Base-by-base conservation (phyloP, 2,888 invertebrate species). In the Torymus tubicola region DNA sequence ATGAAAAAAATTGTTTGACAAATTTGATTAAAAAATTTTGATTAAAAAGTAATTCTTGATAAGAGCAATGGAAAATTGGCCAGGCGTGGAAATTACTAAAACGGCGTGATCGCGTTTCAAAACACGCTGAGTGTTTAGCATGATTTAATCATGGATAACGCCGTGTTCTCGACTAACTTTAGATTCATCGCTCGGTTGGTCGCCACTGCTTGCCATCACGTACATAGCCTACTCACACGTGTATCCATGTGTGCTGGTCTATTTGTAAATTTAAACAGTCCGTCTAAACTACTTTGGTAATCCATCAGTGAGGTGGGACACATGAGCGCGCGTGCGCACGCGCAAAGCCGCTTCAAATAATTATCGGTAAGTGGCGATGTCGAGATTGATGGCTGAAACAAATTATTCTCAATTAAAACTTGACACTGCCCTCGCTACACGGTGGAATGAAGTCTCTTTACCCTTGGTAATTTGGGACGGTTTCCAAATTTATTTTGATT, bases 391-490 rank as follows among this genome's bases (percentile, higher is more conserved):
- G 24, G 55, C 61, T 53, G 31, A 52, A 69, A 69, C 68, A 18
- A 69, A 76, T 76, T 69, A 76, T 76, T 63, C 61, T 63, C 58
- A 75, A 67, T 75, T 75, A 75, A 68, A 67, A 67, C 67, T 68
- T 52, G 31, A 60, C 50, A 16, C 13, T n/a, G 10, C 13, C 12
- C 52, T 74, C 16, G 67, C 42, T 67, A 5, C 58, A 4, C 31
- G n/a, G 21, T 24, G 52, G 60, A 53, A 61, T 61, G 24, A 16
- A 63, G 24, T 61, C 63, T 14, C 11, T 61, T 18, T 18, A n/a
- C 60, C 13, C 8, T 50, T 18, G 8, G 21, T 1, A 8, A 68
- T 13, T 68, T 53, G 53, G 16, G 18, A 63, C 13, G 24, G 4
- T 63, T 63, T 4, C 24, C 8, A 42, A 42, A 42, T 8, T 42